Evolutionary conservation across 1,140 invertebrate genomes (phyloP), one percentile per base, ranked within the genome.

Genomic region (Gryllus bimaculatus): DNA sequence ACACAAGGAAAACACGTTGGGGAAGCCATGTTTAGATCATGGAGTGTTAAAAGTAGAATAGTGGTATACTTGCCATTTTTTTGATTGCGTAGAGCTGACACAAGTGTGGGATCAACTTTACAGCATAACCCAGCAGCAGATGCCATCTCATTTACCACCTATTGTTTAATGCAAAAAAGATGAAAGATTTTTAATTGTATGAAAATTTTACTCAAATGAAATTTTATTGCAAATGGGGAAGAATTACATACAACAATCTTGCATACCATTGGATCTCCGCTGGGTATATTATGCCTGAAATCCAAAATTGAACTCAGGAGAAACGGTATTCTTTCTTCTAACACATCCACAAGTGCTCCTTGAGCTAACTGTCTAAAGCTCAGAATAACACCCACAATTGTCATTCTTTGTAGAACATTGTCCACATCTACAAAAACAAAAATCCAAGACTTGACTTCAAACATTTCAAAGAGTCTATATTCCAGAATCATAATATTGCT

Each of bases 321-420:
- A 86, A 99, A 99, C n/a, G 98, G 98, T 84, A 99, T 97, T 79
- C 97, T 89, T 82, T 97, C 92, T 83, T 97, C 96, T 20, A 99
- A 86, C 7, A 98, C 97, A 88, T 99, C 97, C 78, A 96, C 91
- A 13, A 99, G 87, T 15, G 97, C 96, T 78, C 96, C 94, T 85
- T 99, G 97, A 1, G 96, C 91, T 12, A 99, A 88, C 85, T 96
- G 93, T 48, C 97, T 89, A 86, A 99, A 99, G 82, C 96, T 96
- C 81, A 99, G 87, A 81, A 99, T 97, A 0, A 99, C 97, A 6
- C 98, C 98, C 83, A 99, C 96, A 81, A 99, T 99, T 13, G 96
- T 98, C 92, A 99, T 98, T 81, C 98, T 89, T 85, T 98, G 95
- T 12, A 99, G 86, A 26, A 99, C 94, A 84, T 96, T 97, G 82